Conservation (phyloP, 1,140 invertebrate species). For the Penaeus indicus region DNA sequence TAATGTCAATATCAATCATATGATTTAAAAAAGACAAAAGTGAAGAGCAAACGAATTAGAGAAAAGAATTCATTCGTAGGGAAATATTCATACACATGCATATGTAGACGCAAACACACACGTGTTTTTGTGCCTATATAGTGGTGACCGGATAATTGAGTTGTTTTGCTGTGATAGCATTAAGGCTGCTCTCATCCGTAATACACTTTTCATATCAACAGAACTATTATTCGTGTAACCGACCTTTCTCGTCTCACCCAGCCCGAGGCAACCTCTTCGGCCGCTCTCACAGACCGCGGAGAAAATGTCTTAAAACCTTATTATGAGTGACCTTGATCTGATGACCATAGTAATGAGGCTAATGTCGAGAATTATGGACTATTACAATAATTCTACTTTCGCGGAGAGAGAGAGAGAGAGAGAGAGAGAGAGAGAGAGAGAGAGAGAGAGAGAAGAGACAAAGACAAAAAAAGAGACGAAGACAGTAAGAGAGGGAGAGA, state of each 20-base stretch:
- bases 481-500: neutral
- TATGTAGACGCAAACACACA: neutral
- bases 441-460: neutral
- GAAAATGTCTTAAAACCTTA: too few species aligned
- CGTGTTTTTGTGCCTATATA: neutral
- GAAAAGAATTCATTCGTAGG: neutral
- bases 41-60: too few species aligned
- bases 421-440: neutral
- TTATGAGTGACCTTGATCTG: too few species aligned
- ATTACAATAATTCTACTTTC: too few species aligned
- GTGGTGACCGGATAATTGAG: slow-evolving; percentile 41
- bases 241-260: slow-evolving; percentile 20
- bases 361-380: too few species aligned
- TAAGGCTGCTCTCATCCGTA: slow-evolving; percentile 12
- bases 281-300: neutral
- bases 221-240: slow-evolving; percentile 52
- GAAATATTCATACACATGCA: neutral
- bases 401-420: neutral
- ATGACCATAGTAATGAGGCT: too few species aligned
- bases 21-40: neutral
- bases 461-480: neutral
- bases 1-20: too few species aligned
- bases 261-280: slow-evolving; percentile 7
- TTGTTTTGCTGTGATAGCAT: slow-evolving; percentile 39
- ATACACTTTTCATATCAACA: slow-evolving; percentile 58